Conservation (phyloP, 2,113 vertebrate species). For the Neomonachus schauinslandi region DNA sequence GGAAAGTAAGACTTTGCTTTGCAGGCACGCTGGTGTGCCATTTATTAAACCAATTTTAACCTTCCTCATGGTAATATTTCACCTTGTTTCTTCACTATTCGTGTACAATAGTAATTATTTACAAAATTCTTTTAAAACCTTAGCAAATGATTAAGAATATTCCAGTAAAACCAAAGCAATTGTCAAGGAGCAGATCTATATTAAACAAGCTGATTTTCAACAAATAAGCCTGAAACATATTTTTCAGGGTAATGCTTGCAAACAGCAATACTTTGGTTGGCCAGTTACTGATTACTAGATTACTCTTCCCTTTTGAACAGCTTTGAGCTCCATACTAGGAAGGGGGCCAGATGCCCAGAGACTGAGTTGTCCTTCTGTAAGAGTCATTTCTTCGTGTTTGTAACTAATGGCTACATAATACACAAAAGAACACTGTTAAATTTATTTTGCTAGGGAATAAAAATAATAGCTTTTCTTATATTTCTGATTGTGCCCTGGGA, state of each 20-base stretch:
- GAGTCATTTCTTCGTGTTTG: neutral
- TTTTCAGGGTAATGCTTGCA: neutral
- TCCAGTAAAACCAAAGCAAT: neutral
- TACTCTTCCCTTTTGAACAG: neutral
- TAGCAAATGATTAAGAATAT: neutral
- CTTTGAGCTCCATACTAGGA: neutral
- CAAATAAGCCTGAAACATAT: neutral
- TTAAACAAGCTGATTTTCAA: neutral
- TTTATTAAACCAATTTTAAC: neutral
- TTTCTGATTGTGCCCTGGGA: neutral
- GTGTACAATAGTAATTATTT: neutral
- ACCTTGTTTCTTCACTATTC: neutral
- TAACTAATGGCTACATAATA: neutral
- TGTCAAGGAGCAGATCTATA: neutral
- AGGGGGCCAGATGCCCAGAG: neutral
- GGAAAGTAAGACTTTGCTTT: neutral
- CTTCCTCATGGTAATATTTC: neutral
- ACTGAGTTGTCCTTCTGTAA: neutral
- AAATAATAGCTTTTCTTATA: neutral
- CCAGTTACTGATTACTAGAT: neutral
- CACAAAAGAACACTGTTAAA: neutral
- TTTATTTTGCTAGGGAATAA: neutral
- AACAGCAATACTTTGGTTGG: neutral
- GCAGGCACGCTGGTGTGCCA: accelerated
- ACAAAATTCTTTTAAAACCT: neutral